Evolutionary conservation across 1,140 invertebrate genomes (phyloP), one percentile per base, ranked within the genome.

Genomic region (Latrodectus geometricus): DNA sequence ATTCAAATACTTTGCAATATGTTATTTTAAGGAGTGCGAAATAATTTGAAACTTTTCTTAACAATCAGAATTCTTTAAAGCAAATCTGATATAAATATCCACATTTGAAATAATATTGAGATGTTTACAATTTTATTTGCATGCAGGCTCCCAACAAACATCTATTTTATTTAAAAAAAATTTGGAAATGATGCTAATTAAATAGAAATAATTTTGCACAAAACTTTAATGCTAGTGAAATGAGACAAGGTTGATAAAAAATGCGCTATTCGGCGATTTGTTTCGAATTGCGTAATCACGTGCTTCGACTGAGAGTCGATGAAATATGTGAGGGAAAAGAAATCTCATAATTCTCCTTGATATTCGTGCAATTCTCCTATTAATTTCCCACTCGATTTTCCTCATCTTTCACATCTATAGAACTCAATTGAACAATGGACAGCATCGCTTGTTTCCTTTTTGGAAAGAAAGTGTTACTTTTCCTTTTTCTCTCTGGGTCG

Each of bases 401-500:
- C 68, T 69, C 21, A n/a, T 69, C n/a, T 69, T 69, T 69, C 68
- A 23, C 21, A 23, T 69, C 61, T 14, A 7, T 65, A 65, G n/a
- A 69, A 69, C 14, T 69, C 15, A 69, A n/a, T 15, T 69, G 20
- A n/a, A 69, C 68, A 69, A 69, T 69, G 68, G 54, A 61, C 69
- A 23, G 54, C 54, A 76, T n/a, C 21, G 76, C 76, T 50, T 21
- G 14, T 69, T 23, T 20, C 15, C 49, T n/a, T 66, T 17, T 15
- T 65, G 11, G 23, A 14, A 78, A 68, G 52, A 73, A 73, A 73
- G 50, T 23, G 17, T 48, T 48, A 15, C 12, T 12, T 75, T 84
- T 69, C 56, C 49, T 70, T 77, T 76, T 86, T 86, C 66, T 66
- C 73, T 17, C 65, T 23, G 61, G 17, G 9, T 9, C 80, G 73